phyloP scores from a whole-genome alignment of 2,888 invertebrate species.

The Drosophila seclusa region DNA sequence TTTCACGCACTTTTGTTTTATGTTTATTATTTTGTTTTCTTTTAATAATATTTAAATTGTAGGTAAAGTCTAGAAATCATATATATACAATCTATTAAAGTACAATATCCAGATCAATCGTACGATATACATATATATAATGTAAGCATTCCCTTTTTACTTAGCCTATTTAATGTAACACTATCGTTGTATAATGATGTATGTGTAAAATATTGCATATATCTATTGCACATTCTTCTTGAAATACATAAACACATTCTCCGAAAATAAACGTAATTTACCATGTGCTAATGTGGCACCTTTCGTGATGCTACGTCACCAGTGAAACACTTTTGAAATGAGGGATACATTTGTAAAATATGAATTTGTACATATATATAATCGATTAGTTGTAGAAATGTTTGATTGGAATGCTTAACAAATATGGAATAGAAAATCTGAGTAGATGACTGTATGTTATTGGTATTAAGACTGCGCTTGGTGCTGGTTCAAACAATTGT shows the following conservation, averaged over 20 bases:
- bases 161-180: slow-evolving; percentile 9
- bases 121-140: background rate
- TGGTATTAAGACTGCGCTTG: slow-evolving; percentile 35
- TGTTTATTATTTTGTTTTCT: background rate
- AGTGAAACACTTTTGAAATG: slow-evolving; percentile 7
- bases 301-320: background rate
- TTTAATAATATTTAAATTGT: slow-evolving; percentile 8
- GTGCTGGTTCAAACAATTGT: slow-evolving; percentile 36
- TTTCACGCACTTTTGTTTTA: background rate
- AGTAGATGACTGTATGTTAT: slow-evolving; percentile 33
- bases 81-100: slow-evolving; percentile 28
- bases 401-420: slow-evolving; percentile 63
- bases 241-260: slow-evolving; percentile 34
- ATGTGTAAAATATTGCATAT: background rate
- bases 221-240: slow-evolving; percentile 4
- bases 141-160: background rate
- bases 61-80: slow-evolving; percentile 7
- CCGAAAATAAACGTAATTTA: slow-evolving; percentile 31
- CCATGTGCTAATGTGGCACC: slow-evolving; percentile 13
- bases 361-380: slow-evolving; percentile 16
- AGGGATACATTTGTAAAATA: slow-evolving; percentile 6
- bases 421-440: slow-evolving; percentile 50
- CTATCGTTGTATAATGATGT: slow-evolving; percentile 9
- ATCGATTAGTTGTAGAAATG: slow-evolving; percentile 15
- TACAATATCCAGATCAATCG: slow-evolving; percentile 29